These are phyloP conservation scores for Meda fulgida DNA, from an alignment of 2,797 vertebrate species.

Conservation along the genomic window DNA sequence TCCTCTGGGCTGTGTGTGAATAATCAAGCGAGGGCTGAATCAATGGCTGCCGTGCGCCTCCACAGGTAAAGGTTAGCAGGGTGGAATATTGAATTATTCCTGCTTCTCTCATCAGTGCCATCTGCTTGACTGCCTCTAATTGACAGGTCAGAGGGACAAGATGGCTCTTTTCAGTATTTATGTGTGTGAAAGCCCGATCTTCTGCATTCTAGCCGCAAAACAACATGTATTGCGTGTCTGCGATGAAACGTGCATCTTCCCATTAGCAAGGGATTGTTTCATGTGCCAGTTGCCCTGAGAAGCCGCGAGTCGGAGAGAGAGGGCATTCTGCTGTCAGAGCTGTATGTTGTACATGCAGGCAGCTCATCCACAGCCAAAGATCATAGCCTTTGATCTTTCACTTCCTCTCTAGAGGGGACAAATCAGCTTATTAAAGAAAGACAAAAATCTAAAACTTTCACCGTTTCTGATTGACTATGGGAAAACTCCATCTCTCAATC, in stretches of 20 bases:
- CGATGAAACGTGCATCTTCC: constrained; percentile 70
- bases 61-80: constrained; percentile 83
- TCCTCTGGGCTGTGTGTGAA: constrained; percentile 73
- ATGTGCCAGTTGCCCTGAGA: constrained; percentile 68
- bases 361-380: constrained; percentile 74
- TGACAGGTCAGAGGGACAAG: constrained; percentile 73
- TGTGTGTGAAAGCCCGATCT: constrained; percentile 58
- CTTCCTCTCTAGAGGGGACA: constrained; percentile 72
- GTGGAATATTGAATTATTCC: constrained; percentile 84
- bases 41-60: constrained; percentile 79
- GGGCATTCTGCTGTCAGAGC: constrained; percentile 74
- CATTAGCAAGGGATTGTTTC: constrained; percentile 72
- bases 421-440: constrained; percentile 75
- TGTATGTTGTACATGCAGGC: constrained; percentile 63
- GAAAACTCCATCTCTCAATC: constrained; percentile 65
- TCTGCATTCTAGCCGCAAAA: constrained; percentile 57
- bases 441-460: constrained; percentile 76
- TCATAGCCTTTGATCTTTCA: constrained; percentile 76
- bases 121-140: constrained; percentile 80
- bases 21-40: constrained; percentile 76
- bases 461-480: constrained; percentile 72
- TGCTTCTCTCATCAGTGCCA: constrained; percentile 79
- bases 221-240: constrained; percentile 57
- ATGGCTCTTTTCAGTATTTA: constrained; percentile 66
- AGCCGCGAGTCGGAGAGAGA: constrained; percentile 66